Evolutionary conservation across 2,113 vertebrate species (phyloP).

Genomic region (Climacteris rufus): DNA sequence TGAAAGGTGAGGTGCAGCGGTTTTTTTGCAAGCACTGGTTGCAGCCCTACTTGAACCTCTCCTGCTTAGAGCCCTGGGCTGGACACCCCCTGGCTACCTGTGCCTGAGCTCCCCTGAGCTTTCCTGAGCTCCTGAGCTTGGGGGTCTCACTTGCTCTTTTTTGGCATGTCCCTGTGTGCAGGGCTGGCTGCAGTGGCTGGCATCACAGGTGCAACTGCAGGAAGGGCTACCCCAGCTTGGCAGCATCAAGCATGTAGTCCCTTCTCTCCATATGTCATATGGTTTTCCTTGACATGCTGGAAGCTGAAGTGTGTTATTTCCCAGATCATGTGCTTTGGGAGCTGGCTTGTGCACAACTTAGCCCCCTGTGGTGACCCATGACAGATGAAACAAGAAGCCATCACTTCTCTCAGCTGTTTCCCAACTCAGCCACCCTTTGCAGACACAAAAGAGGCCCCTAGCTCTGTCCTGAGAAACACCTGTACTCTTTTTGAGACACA

Average conservation of each 20-base stretch:
- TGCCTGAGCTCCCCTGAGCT: fast-evolving
- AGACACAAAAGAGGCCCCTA: not conserved
- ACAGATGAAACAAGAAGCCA: not conserved
- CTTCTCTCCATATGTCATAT: fast-evolving
- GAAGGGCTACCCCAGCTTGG: not conserved
- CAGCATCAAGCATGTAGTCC: not conserved
- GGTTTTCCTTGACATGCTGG: fast-evolving
- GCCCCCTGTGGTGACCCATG: not conserved
- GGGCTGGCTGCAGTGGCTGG: not conserved
- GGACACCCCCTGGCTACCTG: fast-evolving
- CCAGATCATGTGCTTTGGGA: fast-evolving
- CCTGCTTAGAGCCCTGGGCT: not conserved
- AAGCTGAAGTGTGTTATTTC: not conserved
- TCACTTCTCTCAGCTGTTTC: not conserved
- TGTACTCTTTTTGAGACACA: not conserved
- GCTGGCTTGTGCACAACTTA: not conserved
- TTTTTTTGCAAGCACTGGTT: not conserved
- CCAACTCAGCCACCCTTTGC: not conserved
- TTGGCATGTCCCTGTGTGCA: not conserved
- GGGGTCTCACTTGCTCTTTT: fast-evolving
- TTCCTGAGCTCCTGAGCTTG: no score
- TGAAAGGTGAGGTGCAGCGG: not conserved
- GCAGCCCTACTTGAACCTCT: not conserved
- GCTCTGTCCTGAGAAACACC: not conserved
- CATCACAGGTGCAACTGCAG: fast-evolving